Base-by-base conservation (phyloP, 2,113 vertebrate species). In the Recurvirostra avosetta region DNA sequence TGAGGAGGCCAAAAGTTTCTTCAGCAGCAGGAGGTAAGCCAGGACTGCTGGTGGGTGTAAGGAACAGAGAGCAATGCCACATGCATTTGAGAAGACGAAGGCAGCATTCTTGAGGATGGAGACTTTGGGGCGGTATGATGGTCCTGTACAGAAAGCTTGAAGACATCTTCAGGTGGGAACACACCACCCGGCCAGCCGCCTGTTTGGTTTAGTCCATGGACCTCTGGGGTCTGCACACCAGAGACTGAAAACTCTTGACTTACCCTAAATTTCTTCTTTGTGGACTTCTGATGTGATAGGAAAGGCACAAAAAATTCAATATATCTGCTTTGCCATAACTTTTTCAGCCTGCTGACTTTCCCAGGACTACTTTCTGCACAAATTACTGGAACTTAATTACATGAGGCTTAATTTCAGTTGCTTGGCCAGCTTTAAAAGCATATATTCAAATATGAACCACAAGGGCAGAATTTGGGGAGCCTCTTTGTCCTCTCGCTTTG, bases 1-100 rank as follows among this genome's bases (percentile, higher is more conserved):
- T n/a, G 93, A 96, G 78, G 94, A 96, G 94, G 53, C 94, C 95
- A 89, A 96, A 96, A 88, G 94, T 96, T 96, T 96, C 96, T 97
- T 94, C 96, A 91, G 93, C 84, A 93, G 87, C 87, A 88, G 87
- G 94, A 97, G 96, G 92, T 95, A 97, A 97, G 96, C 74, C 92
- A 97, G 93, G 90, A 96, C 94, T 86, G 84, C 96, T 95, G 81
- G 77, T 94, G 94, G 81, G 93, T 82, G n/a, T 79, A 20, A 93
- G 90, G 71, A 96, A 30, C 81, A 65, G 74, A 91, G 66, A 92
- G 38, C 43, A 76, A 72, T 91, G 77, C 87, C 71, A 76, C 34
- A 5, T 10, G 4, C 49, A 16, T 38, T 73, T 1, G 23, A 79
- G 93, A 97, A 89, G 94, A 96, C 71, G 65, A 77, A 90, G 62